A percentile compares a stretch with the other conserved stretches of the same genome.
phyloP scores from a whole-genome alignment of 2,797 vertebrate species.

The Mareca penelope region DNA sequence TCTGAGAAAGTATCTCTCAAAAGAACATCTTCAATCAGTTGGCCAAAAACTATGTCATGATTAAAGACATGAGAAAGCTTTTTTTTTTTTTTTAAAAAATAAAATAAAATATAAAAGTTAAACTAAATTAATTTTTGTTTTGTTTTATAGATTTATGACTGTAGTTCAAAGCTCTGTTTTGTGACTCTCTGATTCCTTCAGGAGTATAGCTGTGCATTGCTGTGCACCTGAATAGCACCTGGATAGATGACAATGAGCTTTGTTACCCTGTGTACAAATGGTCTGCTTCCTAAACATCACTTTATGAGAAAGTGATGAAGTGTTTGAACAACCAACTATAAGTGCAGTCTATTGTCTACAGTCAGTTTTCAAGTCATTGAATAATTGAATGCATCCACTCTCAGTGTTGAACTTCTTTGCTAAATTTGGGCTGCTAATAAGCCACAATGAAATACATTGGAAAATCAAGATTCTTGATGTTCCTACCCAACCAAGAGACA shows the following conservation, averaged over 20 bases:
- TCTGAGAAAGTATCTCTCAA: background rate
- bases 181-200: background rate
- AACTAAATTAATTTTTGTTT: background rate
- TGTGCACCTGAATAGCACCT: background rate
- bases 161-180: background rate
- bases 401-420: background rate
- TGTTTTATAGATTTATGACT: fast-evolving
- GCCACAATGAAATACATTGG: background rate
- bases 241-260: background rate
- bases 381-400: background rate
- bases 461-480: conserved; percentile 11
- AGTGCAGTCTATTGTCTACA: background rate
- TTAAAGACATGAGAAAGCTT: fast-evolving
- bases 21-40: background rate
- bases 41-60: background rate
- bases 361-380: background rate
- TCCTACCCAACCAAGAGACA: background rate
- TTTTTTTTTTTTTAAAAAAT: background rate
- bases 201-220: background rate
- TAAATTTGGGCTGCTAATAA: conserved; percentile 19
- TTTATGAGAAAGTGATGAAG: background rate
- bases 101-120: background rate
- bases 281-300: background rate
- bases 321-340: background rate
- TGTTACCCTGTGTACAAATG: background rate